These are phyloP conservation scores for Drosophila meridionalis DNA, from an alignment of 2,888 invertebrate genomes.

Conservation along the genomic window DNA sequence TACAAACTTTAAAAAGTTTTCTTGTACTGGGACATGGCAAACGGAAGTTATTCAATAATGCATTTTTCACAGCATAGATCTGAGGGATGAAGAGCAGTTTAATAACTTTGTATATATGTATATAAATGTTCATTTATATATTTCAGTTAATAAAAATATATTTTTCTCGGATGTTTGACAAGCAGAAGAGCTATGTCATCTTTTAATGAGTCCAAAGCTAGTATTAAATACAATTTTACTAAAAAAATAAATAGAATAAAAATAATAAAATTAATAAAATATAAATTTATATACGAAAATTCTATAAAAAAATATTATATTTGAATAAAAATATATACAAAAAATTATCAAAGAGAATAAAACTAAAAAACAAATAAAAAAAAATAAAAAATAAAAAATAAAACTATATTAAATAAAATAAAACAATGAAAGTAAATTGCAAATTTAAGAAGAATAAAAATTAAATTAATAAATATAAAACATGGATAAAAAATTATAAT, in stretches of 20 bases:
- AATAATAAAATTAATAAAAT: neutral
- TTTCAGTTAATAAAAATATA: neutral
- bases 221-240: neutral
- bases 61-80: neutral
- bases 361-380: no score
- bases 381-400: no score
- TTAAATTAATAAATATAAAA: no score
- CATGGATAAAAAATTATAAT: no score
- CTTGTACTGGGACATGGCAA: neutral
- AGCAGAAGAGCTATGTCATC: no score
- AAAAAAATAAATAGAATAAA: neutral
- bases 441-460: no score
- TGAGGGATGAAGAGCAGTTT: neutral
- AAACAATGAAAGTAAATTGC: no score
- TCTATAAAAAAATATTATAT: no score
- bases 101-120: neutral
- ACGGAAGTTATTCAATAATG: slow-evolving; percentile 4
- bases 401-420: no score
- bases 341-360: no score
- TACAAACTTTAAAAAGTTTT: neutral
- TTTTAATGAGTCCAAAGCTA: neutral
- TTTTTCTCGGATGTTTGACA: neutral
- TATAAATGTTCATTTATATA: neutral
- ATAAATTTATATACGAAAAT: no score
- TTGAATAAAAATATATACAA: no score